A percentile compares a stretch with the other conserved stretches of the same genome.
These are phyloP conservation scores for Scaptomyza cyrtandrae DNA, from an alignment of 2,888 invertebrate genomes.

Conservation along the genomic window DNA sequence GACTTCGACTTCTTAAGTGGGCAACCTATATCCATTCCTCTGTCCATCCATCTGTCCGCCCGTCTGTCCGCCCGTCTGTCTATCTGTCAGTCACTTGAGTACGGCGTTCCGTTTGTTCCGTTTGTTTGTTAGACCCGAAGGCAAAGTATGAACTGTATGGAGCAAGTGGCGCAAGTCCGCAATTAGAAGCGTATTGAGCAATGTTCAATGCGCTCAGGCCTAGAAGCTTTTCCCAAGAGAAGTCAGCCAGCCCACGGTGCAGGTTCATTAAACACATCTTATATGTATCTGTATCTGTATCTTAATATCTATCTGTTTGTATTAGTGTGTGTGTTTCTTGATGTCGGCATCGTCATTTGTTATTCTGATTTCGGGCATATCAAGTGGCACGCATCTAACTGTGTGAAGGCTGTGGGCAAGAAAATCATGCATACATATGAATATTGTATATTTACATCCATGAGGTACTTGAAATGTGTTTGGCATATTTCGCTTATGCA, in stretches of 20 bases:
- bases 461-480: conserved; percentile 63
- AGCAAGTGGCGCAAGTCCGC: conserved; percentile 56
- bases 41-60: not conserved
- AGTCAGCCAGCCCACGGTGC: conserved; percentile 39
- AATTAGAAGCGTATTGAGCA: conserved; percentile 75
- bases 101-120: conserved; percentile 2
- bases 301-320: conserved; percentile 20
- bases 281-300: conserved; percentile 17
- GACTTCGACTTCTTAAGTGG: conserved; percentile 32
- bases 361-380: conserved; percentile 76
- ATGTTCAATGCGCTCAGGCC: conserved; percentile 45
- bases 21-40: not conserved
- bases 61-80: conserved; percentile 5
- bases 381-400: conserved; percentile 79
- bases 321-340: conserved; percentile 26
- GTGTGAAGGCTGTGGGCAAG: conserved; percentile 67
- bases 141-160: conserved; percentile 19
- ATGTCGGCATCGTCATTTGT: conserved; percentile 68
- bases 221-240: conserved; percentile 50
- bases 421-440: conserved; percentile 17
- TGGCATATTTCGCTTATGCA: conserved; percentile 73
- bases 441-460: conserved; percentile 56
- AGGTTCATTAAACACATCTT: conserved; percentile 52
- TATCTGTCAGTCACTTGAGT: conserved; percentile 27
- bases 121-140: conserved; percentile 7